phyloP scores from a whole-genome alignment of 2,888 invertebrate genomes.

The Stratiomys singularior region DNA sequence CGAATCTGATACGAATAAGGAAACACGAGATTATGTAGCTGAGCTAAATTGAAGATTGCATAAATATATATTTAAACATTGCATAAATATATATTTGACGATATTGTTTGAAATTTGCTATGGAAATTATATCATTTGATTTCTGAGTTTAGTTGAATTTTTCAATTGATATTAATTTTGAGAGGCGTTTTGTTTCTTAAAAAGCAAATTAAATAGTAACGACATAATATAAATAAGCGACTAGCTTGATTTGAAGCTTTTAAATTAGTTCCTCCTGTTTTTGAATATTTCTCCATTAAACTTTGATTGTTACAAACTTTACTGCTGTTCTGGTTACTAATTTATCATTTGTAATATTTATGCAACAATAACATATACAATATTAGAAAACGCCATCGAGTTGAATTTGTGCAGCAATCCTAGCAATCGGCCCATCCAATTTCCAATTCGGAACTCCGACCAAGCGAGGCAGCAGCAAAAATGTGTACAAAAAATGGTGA shows the following conservation, averaged over 20 bases:
- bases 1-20: conserved; percentile 14
- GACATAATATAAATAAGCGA: conserved; percentile 3
- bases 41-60: conserved; percentile 7
- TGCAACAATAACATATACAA: conserved; percentile 32
- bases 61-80: conserved; percentile 39
- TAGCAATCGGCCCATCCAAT: neutral
- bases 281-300: conserved; percentile 33
- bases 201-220: neutral
- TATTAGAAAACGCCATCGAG: conserved; percentile 20
- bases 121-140: neutral
- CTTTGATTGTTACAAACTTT: conserved; percentile 27
- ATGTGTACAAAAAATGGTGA: neutral
- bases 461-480: neutral
- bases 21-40: neutral
- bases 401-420: conserved; percentile 27
- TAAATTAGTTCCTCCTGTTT: conserved; percentile 36
- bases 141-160: neutral
- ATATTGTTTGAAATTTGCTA: neutral
- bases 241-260: conserved; percentile 29
- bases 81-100: conserved; percentile 19
- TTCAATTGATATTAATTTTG: neutral
- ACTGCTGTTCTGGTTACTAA: conserved; percentile 37
- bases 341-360: conserved; percentile 41
- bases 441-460: neutral
- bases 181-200: conserved; percentile 1